Percentiles rank a stretch among this genome's conserved stretches.
Evolutionary conservation across 2,888 invertebrate species (phyloP).

Genomic region (Ichneumon xanthorius): DNA sequence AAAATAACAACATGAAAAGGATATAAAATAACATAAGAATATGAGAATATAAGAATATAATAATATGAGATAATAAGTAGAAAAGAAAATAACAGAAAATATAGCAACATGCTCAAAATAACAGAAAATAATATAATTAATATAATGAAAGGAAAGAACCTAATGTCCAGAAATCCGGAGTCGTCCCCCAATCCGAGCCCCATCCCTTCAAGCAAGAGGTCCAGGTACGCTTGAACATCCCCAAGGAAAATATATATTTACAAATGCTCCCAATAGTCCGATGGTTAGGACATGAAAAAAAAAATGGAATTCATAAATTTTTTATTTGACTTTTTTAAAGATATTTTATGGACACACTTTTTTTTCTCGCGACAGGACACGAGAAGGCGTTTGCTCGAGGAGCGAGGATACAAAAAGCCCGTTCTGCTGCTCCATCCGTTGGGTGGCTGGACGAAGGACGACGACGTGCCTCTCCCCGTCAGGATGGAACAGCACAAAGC

Average conservation of each 20-base stretch:
- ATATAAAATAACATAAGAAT: too few relatives aligned
- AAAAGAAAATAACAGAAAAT: too few relatives aligned
- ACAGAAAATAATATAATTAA: too few relatives aligned
- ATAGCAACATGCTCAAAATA: too few relatives aligned
- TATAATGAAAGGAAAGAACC: too few relatives aligned
- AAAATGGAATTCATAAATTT: background rate
- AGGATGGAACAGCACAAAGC: constrained; percentile 97
- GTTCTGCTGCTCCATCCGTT: constrained; percentile 97
- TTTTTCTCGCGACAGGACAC: constrained; percentile 88
- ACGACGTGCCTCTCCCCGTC: constrained; percentile 96
- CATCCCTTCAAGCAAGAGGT: too few relatives aligned
- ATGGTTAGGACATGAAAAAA: background rate
- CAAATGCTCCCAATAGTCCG: background rate
- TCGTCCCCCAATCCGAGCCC: too few relatives aligned
- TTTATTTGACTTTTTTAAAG: constrained; percentile 88
- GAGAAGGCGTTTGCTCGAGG: constrained; percentile 90
- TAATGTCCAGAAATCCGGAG: too few relatives aligned
- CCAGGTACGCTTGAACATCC: too few relatives aligned
- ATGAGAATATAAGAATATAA: too few relatives aligned
- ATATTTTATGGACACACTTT: constrained; percentile 81
- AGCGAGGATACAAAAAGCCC: constrained; percentile 96
- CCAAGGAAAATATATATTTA: background rate
- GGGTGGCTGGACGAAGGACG: constrained; percentile 99
- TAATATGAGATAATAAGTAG: too few relatives aligned
- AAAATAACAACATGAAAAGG: too few relatives aligned